These are phyloP conservation scores for Hymenopus coronatus DNA, from an alignment of 2,888 invertebrate species.

Conservation along the genomic window DNA sequence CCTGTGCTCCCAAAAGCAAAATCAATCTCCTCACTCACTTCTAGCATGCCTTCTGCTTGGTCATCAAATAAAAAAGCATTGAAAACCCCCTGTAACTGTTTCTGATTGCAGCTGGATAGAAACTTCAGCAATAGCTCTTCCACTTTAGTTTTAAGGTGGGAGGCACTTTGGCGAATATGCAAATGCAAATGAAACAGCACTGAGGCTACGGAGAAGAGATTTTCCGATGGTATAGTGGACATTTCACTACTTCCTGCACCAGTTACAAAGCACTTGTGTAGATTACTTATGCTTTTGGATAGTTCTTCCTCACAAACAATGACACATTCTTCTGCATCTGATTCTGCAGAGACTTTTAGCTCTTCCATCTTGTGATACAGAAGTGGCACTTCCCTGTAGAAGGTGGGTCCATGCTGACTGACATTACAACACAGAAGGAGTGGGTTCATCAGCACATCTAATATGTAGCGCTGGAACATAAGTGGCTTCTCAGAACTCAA, in stretches of 20 bases:
- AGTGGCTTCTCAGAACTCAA: conserved; percentile 40
- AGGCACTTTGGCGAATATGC: conserved; percentile 37
- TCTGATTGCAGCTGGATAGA: conserved; percentile 33
- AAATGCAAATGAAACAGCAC: conserved; percentile 42
- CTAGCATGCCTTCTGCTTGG: conserved; percentile 34
- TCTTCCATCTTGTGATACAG: conserved; percentile 3
- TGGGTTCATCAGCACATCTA: conserved; percentile 44
- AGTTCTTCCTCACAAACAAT: conserved; percentile 42
- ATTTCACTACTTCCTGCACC: conserved; percentile 41
- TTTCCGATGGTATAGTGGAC: conserved; percentile 40
- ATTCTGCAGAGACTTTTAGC: neutral
- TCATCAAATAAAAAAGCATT: conserved; percentile 45
- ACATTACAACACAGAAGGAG: conserved; percentile 35
- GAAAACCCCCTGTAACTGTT: conserved; percentile 39
- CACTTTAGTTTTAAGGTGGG: conserved; percentile 34
- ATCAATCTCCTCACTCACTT: conserved; percentile 40
- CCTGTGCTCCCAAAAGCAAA: conserved; percentile 38
- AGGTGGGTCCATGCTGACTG: conserved; percentile 11
- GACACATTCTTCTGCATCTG: neutral
- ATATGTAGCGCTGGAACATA: conserved; percentile 38
- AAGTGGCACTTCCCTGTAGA: conserved; percentile 20
- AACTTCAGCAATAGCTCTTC: conserved; percentile 37
- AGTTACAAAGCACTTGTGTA: conserved; percentile 43
- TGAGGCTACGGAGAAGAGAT: conserved; percentile 39
- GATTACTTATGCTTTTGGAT: conserved; percentile 42